Percentiles rank a stretch among this genome's conserved stretches.
phyloP scores from a whole-genome alignment of 2,797 vertebrate genomes.

The Borostomias antarcticus region DNA sequence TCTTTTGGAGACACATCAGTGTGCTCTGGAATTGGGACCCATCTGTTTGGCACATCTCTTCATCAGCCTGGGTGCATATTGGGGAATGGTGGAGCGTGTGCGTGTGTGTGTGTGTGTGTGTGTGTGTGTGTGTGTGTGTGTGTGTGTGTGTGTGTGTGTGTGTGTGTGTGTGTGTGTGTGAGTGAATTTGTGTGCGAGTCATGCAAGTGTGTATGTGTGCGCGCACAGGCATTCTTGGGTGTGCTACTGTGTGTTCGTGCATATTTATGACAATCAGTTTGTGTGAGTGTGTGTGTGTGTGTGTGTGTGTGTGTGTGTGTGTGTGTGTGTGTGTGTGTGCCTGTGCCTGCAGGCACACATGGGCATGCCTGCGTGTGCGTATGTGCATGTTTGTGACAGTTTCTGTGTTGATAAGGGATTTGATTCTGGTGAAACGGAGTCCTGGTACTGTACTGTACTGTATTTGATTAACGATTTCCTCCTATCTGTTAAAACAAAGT shows the following conservation, averaged over 20 bases:
- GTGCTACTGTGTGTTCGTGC: background rate
- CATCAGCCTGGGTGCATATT: conserved; percentile 2
- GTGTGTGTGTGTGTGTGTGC: background rate
- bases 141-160: background rate
- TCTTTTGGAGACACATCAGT: background rate
- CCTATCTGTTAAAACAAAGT: conserved; percentile 23
- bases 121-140: background rate
- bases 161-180: background rate
- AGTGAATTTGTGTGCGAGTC: too few species aligned
- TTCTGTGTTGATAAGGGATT: background rate
- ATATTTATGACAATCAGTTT: too few species aligned
- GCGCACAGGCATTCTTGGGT: background rate
- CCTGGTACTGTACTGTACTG: conserved; percentile 18
- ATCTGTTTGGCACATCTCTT: background rate
- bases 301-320: background rate
- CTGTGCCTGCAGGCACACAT: background rate
- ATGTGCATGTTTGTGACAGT: too few species aligned
- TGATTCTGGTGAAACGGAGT: background rate
- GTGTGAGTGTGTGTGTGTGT: background rate
- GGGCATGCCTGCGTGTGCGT: background rate
- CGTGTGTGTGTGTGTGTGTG: background rate
- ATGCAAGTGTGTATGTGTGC: background rate
- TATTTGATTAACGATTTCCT: conserved; percentile 22
- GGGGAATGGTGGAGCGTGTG: background rate
- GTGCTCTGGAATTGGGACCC: conserved; percentile 3